These are phyloP conservation scores for Limnephilus lunatus DNA, from an alignment of 2,888 invertebrate species.

Conservation along the genomic window DNA sequence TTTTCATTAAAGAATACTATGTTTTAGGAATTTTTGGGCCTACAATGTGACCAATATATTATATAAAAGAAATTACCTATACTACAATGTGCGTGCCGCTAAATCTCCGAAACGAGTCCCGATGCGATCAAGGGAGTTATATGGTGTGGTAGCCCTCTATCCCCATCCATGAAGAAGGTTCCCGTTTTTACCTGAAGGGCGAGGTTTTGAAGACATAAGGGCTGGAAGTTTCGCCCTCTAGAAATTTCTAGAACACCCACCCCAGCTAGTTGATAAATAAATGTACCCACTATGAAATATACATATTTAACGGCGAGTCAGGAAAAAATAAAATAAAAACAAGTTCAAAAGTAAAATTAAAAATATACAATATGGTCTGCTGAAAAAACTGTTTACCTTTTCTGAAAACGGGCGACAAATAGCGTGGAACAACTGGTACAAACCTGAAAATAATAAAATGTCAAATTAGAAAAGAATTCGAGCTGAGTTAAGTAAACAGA, in stretches of 20 bases:
- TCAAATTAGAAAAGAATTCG: not conserved
- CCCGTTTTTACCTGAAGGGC: no score
- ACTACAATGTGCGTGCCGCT: no score
- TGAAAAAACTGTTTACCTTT: not conserved
- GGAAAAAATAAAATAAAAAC: not conserved
- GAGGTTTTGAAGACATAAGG: no score
- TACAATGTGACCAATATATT: not conserved
- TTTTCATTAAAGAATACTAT: not conserved
- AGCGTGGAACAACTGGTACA: not conserved
- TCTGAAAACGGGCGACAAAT: not conserved
- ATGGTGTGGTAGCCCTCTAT: no score
- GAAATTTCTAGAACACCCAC: no score
- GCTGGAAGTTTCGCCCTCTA: no score
- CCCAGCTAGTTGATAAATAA: no score
- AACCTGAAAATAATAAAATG: slow-evolving; percentile 14
- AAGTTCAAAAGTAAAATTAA: not conserved
- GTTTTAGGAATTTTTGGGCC: not conserved
- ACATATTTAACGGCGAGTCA: not conserved
- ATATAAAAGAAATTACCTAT: no score
- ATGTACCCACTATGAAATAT: not conserved
- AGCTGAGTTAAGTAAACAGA: not conserved
- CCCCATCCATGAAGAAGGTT: no score
- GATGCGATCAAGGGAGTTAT: no score
- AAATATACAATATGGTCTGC: not conserved
- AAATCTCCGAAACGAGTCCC: no score